These are phyloP conservation scores for Noctua janthina DNA, from an alignment of 2,888 invertebrate genomes.

Conservation along the genomic window DNA sequence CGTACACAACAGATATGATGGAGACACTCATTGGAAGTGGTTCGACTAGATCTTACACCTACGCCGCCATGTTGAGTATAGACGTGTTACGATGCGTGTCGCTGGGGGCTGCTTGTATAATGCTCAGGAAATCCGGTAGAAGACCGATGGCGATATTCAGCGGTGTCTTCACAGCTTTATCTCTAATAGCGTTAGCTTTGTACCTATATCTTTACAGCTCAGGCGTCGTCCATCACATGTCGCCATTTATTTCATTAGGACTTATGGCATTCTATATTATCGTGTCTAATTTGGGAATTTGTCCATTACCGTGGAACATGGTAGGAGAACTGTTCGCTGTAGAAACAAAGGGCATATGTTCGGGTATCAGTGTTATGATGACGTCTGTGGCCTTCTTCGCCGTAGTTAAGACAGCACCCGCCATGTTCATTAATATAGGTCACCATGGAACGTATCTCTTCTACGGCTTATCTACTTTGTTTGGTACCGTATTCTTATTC, in stretches of 20 bases:
- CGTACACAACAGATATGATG: conserved; percentile 93
- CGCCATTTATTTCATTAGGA: conserved; percentile 85
- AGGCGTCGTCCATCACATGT: conserved; percentile 73
- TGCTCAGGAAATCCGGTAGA: conserved; percentile 91
- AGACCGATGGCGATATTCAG: conserved; percentile 92
- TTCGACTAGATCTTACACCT: conserved; percentile 87
- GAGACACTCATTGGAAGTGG: conserved; percentile 89
- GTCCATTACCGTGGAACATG: conserved; percentile 94
- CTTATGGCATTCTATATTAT: conserved; percentile 90
- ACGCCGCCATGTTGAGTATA: conserved; percentile 92
- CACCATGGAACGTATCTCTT: conserved; percentile 91
- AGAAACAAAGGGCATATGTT: conserved; percentile 92
- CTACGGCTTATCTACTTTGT: conserved; percentile 91
- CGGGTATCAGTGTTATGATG: conserved; percentile 92
- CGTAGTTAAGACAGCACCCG: conserved; percentile 92
- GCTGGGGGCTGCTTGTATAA: conserved; percentile 90
- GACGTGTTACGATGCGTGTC: conserved; percentile 91
- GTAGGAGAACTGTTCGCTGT: conserved; percentile 93
- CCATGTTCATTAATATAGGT: conserved; percentile 90
- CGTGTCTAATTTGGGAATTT: conserved; percentile 91
- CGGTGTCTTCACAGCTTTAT: conserved; percentile 90
- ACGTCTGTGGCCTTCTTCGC: conserved; percentile 92
- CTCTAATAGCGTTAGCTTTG: conserved; percentile 89
- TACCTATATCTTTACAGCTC: conserved; percentile 83
- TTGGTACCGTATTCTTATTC: conserved; percentile 91